phyloP scores from a whole-genome alignment of 2,797 vertebrate species.

The Mormyrus hasselquistii region DNA sequence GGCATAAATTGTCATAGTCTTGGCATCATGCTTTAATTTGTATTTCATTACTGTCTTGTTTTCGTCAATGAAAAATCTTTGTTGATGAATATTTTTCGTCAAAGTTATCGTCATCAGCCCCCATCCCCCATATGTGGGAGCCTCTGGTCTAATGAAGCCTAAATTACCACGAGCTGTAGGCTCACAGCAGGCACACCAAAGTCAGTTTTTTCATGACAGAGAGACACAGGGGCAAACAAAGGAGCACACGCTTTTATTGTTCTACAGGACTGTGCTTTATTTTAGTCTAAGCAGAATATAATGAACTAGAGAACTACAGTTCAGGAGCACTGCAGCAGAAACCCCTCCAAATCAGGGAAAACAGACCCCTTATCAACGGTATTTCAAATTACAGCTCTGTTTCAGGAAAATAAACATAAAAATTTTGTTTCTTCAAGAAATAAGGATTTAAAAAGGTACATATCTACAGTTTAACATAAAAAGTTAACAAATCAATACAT shows the following conservation, averaged over 20 bases:
- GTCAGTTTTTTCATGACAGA: not conserved
- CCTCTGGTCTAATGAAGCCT: not conserved
- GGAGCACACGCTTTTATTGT: conserved; percentile 50
- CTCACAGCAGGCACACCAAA: not conserved
- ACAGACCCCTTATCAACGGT: conserved; percentile 57
- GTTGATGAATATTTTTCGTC: not conserved
- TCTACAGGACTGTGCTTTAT: conserved; percentile 83
- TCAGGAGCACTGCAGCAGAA: conserved; percentile 71
- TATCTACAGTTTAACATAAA: conserved; percentile 38
- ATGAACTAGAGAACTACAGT: conserved; percentile 79
- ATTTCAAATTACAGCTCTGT: conserved; percentile 69
- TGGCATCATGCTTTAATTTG: not conserved
- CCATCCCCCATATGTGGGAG: not conserved
- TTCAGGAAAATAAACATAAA: conserved; percentile 50
- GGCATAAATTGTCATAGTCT: not conserved
- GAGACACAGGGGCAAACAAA: conserved; percentile 42
- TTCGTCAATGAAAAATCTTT: not conserved
- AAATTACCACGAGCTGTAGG: not conserved
- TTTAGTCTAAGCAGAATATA: conserved; percentile 81
- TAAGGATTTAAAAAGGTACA: conserved; percentile 45
- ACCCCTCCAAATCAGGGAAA: conserved; percentile 57
- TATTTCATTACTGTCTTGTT: not conserved
- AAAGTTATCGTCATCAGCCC: not conserved
- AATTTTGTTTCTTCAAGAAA: conserved; percentile 41
- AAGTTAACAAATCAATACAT: conserved; percentile 39